Evolutionary conservation across 2,113 vertebrate species (phyloP).

Genomic region (Daboia siamensis): DNA sequence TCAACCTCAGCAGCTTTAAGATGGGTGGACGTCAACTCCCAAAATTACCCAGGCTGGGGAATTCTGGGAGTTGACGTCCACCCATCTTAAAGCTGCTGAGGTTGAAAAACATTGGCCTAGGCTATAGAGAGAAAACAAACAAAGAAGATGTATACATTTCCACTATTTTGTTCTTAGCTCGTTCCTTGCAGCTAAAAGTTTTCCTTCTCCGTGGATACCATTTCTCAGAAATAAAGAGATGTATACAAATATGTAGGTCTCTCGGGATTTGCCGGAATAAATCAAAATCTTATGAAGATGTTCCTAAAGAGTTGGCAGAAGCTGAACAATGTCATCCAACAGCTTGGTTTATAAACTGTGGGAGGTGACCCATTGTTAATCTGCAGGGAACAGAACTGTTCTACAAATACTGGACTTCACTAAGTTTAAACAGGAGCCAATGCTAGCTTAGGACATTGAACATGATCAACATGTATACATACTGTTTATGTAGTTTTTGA

Average conservation of each 20-base stretch:
- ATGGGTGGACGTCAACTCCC: too few relatives aligned
- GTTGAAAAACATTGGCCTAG: not conserved
- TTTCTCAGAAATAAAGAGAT: slow-evolving; percentile 35
- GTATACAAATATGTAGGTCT: not conserved
- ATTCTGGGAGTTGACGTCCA: too few relatives aligned
- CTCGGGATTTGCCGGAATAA: not conserved
- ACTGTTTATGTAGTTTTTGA: not conserved
- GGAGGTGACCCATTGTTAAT: slow-evolving; percentile 45
- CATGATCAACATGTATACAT: not conserved
- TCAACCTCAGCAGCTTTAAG: too few relatives aligned
- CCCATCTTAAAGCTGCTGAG: not conserved
- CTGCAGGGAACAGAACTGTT: slow-evolving; percentile 23
- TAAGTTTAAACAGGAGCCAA: not conserved
- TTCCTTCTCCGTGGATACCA: slow-evolving; percentile 36
- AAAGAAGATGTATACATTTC: slow-evolving; percentile 23
- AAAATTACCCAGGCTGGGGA: too few relatives aligned
- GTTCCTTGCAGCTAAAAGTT: slow-evolving; percentile 35
- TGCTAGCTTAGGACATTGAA: not conserved
- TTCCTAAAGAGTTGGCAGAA: not conserved
- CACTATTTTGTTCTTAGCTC: slow-evolving; percentile 28
- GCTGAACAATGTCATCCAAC: slow-evolving; percentile 36
- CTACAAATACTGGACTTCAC: not conserved
- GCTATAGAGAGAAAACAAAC: not conserved
- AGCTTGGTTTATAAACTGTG: slow-evolving; percentile 30
- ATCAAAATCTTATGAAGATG: not conserved